Evolutionary conservation across 2,888 invertebrate genomes (phyloP).

Genomic region (Sphaerophoria rueppellii): DNA sequence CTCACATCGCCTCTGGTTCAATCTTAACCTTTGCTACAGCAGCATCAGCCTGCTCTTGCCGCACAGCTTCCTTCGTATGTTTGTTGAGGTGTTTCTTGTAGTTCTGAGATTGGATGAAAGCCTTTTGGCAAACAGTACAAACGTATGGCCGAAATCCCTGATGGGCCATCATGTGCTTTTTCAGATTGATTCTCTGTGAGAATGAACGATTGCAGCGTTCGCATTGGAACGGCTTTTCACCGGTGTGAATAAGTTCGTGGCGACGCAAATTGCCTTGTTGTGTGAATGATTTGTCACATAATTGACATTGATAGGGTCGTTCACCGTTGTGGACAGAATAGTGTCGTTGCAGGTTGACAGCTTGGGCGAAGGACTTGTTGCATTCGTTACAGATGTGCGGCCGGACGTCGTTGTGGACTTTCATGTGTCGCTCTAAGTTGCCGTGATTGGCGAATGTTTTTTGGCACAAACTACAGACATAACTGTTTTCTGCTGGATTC

Average conservation of each 20-base stretch:
- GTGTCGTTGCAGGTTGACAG: conserved; percentile 80
- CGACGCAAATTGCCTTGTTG: conserved; percentile 81
- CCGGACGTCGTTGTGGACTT: conserved; percentile 81
- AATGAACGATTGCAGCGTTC: conserved; percentile 81
- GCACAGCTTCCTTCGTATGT: conserved; percentile 58
- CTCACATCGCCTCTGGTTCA: conserved; percentile 55
- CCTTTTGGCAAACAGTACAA: conserved; percentile 80
- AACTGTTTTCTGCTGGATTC: conserved; percentile 80
- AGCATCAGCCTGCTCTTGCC: conserved; percentile 63
- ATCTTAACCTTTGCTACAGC: conserved; percentile 69
- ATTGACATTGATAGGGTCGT: conserved; percentile 80
- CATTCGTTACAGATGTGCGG: conserved; percentile 80
- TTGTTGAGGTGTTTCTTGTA: conserved; percentile 79
- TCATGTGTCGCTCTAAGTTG: conserved; percentile 81
- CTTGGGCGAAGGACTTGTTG: conserved; percentile 81
- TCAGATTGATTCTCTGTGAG: conserved; percentile 81
- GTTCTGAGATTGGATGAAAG: conserved; percentile 80
- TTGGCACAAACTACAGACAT: conserved; percentile 80
- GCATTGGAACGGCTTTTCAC: conserved; percentile 81
- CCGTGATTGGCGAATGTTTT: conserved; percentile 81
- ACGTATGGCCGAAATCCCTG: conserved; percentile 80
- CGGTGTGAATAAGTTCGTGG: conserved; percentile 81
- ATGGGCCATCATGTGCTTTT: conserved; percentile 81
- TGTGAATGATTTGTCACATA: conserved; percentile 81
- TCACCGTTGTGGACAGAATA: conserved; percentile 81